Percentiles rank a stretch among this genome's conserved stretches.
Evolutionary conservation across 2,797 vertebrate genomes (phyloP).

Genomic region (Furcifer pardalis): DNA sequence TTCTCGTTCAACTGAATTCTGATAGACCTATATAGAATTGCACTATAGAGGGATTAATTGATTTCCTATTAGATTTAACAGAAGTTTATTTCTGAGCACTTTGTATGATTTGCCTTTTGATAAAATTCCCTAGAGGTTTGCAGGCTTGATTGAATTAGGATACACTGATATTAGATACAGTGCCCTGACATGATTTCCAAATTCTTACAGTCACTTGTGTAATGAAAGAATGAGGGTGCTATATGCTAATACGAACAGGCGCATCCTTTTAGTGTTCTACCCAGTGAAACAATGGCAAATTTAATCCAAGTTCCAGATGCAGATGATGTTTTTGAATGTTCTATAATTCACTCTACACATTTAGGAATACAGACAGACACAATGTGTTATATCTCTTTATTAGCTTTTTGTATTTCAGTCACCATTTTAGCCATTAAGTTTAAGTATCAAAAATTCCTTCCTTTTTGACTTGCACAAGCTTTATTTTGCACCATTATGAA

Average conservation of each 20-base stretch:
- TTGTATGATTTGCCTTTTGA: too few relatives aligned
- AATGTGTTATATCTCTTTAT: slow-evolving; percentile 12
- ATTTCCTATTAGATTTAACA: too few relatives aligned
- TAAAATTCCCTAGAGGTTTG: too few relatives aligned
- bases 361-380: not conserved
- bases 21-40: too few relatives aligned
- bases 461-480: not conserved
- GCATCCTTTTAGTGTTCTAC: not conserved
- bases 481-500: not conserved
- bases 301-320: not conserved
- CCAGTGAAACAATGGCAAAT: not conserved
- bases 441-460: not conserved
- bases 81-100: too few relatives aligned
- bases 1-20: too few relatives aligned
- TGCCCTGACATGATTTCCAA: not conserved
- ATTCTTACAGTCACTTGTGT: not conserved
- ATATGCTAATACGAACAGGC: not conserved
- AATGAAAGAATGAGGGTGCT: not conserved
- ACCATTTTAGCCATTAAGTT: not conserved
- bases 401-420: not conserved
- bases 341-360: not conserved
- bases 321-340: not conserved
- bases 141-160: too few relatives aligned
- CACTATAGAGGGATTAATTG: too few relatives aligned
- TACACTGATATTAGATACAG: too few relatives aligned